Base-by-base conservation (phyloP, 2,888 invertebrate genomes). In the Papilio protenor region DNA sequence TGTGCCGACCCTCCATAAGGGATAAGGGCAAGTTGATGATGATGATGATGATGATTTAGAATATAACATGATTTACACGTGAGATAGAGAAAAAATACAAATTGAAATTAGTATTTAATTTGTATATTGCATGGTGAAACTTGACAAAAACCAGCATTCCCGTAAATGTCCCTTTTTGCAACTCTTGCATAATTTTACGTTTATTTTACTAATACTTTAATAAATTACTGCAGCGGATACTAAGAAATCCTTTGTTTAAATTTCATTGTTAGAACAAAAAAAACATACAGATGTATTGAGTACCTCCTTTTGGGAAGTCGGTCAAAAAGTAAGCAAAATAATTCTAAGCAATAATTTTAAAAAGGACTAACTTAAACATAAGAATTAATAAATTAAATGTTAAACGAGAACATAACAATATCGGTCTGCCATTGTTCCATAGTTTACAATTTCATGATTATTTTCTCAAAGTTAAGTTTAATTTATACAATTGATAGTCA, bases 131-230 rank as follows among this genome's bases (percentile, higher is more conserved):
- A n/a, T n/a, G 2, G 11, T 40, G n/a, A n/a, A n/a, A 21, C 49
- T 70, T 21, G 49, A 61, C 16, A 2, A 18, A 49, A 21, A 33
- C 1, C 8, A 69, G 12, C 45, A 49, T 47, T 70, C 8, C 21
- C n/a, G 11, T 1, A 12, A 70, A 23, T 33, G 3, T 45, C 8
- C 8, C 21, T 11, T 11, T 47, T 21, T 70, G 14, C n/a, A 70
- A 33, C 21, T 8, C 18, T 70, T 70, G n/a, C 18, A 27, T 27
- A 71, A 64, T 12, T 40, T 47, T 18, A 23, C 16, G 27, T 23
- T 76, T 76, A 59, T 61, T 52, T 55, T 6, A 57, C 27, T 18
- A 18, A 52, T 52, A 52, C 40, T 40, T 40, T 40, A 40, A 40
- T 6, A 8, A 40, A 40, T 40, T 40, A 40, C 8, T 40, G 5